Percentiles rank a stretch among this genome's conserved stretches.
Evolutionary conservation across 1,140 invertebrate genomes (phyloP).

Genomic region (Notospermus geniculatus): DNA sequence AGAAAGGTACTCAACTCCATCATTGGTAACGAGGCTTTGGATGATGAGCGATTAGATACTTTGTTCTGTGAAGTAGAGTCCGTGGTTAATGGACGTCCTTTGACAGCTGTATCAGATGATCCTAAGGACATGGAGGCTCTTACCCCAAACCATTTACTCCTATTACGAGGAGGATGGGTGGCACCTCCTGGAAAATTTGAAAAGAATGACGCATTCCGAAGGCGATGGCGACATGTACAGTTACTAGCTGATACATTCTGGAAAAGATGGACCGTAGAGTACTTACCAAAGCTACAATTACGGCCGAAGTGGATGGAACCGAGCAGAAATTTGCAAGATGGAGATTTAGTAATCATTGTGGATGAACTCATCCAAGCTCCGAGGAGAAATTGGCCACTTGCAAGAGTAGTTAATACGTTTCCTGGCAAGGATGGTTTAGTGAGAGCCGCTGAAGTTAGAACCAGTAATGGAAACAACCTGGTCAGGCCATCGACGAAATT

Average conservation of each 20-base stretch:
- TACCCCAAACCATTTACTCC: conserved; percentile 13
- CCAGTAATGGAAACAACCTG: too few relatives aligned
- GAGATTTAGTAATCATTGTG: background rate
- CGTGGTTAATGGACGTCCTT: conserved; percentile 8
- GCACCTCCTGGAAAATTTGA: conserved; percentile 8
- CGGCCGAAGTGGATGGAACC: background rate
- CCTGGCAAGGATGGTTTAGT: background rate
- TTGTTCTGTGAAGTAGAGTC: conserved; percentile 11
- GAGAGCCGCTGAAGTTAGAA: background rate
- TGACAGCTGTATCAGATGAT: conserved; percentile 2
- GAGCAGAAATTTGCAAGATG: background rate
- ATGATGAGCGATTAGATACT: background rate
- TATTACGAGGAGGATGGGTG: background rate
- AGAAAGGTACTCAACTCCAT: too few relatives aligned
- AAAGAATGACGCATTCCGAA: background rate
- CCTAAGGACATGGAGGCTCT: conserved; percentile 8
- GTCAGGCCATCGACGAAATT: too few relatives aligned
- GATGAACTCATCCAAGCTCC: background rate
- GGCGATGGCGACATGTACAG: conserved; percentile 10
- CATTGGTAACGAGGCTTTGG: background rate
- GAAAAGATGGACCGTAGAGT: background rate
- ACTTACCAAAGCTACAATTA: background rate
- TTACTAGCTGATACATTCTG: background rate
- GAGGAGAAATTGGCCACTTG: background rate
- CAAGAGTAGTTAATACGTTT: background rate